Evolutionary conservation across 2,113 vertebrate species (phyloP).

Genomic region (Menura novaehollandiae): DNA sequence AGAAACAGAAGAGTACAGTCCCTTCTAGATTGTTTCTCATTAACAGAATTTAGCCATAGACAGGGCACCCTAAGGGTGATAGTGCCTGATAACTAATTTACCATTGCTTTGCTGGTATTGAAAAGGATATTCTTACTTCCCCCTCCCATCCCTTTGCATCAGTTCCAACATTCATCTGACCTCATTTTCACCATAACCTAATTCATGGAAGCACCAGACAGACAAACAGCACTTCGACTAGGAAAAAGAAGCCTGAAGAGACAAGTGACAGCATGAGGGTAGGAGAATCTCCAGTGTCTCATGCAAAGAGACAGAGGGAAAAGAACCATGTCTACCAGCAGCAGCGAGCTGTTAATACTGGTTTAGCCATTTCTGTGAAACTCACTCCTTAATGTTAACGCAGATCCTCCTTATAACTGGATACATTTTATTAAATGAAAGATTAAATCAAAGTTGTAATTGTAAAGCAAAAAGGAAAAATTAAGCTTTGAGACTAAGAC

Average conservation of each 20-base stretch:
- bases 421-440: neutral
- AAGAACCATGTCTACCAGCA: neutral
- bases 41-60: neutral
- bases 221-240: neutral
- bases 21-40: neutral
- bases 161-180: neutral
- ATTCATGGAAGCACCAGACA: neutral
- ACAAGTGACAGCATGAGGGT: neutral
- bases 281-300: neutral
- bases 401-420: neutral
- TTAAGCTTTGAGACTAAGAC: neutral
- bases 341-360: neutral
- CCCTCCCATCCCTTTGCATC: neutral
- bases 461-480: neutral
- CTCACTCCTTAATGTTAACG: neutral
- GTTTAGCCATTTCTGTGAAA: neutral
- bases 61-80: neutral
- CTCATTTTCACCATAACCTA: neutral
- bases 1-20: neutral
- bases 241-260: neutral
- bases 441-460: neutral
- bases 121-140: neutral
- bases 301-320: neutral
- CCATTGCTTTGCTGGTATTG: neutral
- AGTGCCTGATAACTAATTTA: neutral